These are phyloP conservation scores for Anthopleura xanthogrammica DNA, from an alignment of 92 coral and sea anemone genomes.

Conservation along the genomic window DNA sequence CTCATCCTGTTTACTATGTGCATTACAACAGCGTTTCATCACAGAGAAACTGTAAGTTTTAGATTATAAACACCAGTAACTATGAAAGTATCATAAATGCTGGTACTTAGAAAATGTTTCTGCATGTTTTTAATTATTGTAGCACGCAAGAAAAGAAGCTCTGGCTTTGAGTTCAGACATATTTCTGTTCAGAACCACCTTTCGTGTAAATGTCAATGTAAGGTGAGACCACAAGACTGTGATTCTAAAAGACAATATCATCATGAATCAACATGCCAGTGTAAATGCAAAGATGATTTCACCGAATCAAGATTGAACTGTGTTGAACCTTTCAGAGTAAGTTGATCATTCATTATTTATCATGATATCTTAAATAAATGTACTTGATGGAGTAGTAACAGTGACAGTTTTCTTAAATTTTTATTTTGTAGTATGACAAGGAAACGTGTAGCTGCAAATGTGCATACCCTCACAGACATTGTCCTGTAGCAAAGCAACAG, in stretches of 20 bases:
- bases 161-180: neutral
- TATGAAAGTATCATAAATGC: no score
- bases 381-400: no score
- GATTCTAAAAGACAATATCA: neutral
- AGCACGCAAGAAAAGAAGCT: constrained; percentile 6
- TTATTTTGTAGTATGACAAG: constrained; percentile 5
- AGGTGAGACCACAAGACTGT: neutral
- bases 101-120: no score
- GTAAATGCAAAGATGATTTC: constrained; percentile 20
- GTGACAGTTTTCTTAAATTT: neutral
- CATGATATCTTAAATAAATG: neutral
- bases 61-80: no score
- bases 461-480: neutral
- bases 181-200: constrained; percentile 10
- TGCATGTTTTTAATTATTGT: neutral
- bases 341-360: neutral
- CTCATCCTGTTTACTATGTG: neutral
- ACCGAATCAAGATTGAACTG: neutral
- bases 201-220: constrained; percentile 17
- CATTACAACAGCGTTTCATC: neutral
- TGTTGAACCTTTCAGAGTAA: constrained; percentile 5
- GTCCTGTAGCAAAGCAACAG: constrained; percentile 7
- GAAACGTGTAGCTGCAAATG: constrained; percentile 22
- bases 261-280: neutral
- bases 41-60: neutral